Base-by-base conservation (phyloP, 2,797 vertebrate species). In the Amniataba percoides region DNA sequence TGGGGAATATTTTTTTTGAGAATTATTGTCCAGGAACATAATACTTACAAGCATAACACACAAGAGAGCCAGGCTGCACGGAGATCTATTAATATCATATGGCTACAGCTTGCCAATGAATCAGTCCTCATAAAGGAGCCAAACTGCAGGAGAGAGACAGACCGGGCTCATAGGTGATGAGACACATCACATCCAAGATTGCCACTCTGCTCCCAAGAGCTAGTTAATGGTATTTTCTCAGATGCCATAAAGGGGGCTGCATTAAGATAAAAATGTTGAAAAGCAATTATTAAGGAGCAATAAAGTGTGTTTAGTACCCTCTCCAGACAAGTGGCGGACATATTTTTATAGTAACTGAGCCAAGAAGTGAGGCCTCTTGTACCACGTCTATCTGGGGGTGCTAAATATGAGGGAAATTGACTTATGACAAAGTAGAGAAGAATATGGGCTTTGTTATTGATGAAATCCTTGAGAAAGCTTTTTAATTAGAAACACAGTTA, bases 201-300 rank as follows among this genome's bases (percentile, higher is more conserved):
- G 75, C 72, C 74, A 75, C 79, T 84, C 69, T 81, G 64, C 81
- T 90, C 90, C 81, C 8, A 52, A 84, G 87, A 87, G 88, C 85
- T 72, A 76, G 69, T 93, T 93, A 95, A 94, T 83, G 78, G 19
- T 68, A 80, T 85, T 83, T 85, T 88, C 88, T 64, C 80, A 67
- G 77, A 91, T 87, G 83, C 81, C 73, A 92, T 95, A 95, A 95
- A 94, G 86, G 77, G 12, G 55, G 70, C 81, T 81, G 84, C 88
- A 92, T 94, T 95, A 91, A 87, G 86, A 95, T 90, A 90, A 89
- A 89, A 94, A 93, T 91, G 84, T 78, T 88, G 76, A 92, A 84
- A 90, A 85, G 88, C 85, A 94, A 94, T 93, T 94, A 94, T 95
- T 93, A 93, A 90, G 93, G 75, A 82, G 83, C 89, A 88, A 92